Conservation (phyloP, 2,888 invertebrate species). For the Branchipolynoe longqiensis region DNA sequence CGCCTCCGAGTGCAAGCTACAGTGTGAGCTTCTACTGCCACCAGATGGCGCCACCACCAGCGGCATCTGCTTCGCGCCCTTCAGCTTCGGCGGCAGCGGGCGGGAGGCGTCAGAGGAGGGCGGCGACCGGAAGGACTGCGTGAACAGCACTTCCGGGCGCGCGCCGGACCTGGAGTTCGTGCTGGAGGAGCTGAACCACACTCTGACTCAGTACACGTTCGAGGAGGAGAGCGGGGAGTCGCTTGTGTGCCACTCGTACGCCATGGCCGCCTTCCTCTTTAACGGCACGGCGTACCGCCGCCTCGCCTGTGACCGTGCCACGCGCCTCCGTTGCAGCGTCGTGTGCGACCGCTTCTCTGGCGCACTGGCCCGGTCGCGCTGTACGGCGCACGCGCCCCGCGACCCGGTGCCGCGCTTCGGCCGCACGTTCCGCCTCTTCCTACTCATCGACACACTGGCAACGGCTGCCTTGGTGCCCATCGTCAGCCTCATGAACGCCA, state of each 20-base stretch:
- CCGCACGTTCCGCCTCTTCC: constrained; percentile 89
- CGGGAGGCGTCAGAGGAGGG: not conserved
- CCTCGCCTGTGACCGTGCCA: constrained; percentile 29
- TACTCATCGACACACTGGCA: constrained; percentile 89
- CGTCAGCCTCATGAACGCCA: constrained; percentile 94
- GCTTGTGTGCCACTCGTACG: constrained; percentile 49
- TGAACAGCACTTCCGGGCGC: not conserved
- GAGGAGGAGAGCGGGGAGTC: constrained; percentile 34
- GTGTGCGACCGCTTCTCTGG: constrained; percentile 19
- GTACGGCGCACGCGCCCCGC: not conserved
- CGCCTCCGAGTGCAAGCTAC: constrained; percentile 40
- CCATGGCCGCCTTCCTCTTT: constrained; percentile 41
- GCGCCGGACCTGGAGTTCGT: constrained; percentile 50
- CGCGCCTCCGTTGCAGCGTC: constrained; percentile 17
- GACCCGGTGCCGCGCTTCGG: constrained; percentile 46
- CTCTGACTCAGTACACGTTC: constrained; percentile 39
- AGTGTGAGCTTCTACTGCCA: constrained; percentile 45
- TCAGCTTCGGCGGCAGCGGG: not conserved
- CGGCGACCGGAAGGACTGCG: not conserved
- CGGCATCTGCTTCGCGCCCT: constrained; percentile 47
- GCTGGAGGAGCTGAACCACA: constrained; percentile 39
- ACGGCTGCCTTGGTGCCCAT: constrained; percentile 91
- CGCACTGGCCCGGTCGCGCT: not conserved
- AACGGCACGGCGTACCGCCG: constrained; percentile 34
- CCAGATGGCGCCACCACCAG: not conserved